A percentile compares a stretch with the other conserved stretches of the same genome.
phyloP scores from a whole-genome alignment of 2,113 vertebrate genomes.

The Bos javanicus region DNA sequence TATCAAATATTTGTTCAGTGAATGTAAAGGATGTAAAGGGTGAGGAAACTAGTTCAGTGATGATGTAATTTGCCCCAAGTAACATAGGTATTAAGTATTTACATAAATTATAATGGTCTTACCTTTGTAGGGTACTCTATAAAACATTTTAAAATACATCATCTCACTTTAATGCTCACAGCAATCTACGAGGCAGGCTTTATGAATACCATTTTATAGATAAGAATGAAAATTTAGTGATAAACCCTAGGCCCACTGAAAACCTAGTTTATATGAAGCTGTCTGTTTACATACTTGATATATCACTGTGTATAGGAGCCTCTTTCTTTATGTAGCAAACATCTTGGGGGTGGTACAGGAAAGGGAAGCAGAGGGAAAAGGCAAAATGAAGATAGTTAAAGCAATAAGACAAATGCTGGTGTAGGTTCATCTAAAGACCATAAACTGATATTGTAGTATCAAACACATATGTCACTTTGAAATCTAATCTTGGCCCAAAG shows the following conservation, averaged over 20 bases:
- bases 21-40: conserved; percentile 23
- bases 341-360: background rate
- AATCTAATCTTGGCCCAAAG: conserved; percentile 29
- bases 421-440: background rate
- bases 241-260: background rate
- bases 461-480: background rate
- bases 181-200: background rate
- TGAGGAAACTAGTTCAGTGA: conserved; percentile 32
- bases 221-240: conserved; percentile 27
- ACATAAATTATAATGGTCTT: conserved; percentile 30
- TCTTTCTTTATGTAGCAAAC: background rate
- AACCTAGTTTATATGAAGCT: background rate
- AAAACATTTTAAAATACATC: conserved; percentile 29
- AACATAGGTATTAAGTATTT: conserved; percentile 31
- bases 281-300: background rate
- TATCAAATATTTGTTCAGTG: background rate
- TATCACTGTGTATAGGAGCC: background rate
- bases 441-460: background rate
- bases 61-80: conserved; percentile 11
- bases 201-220: conserved; percentile 8
- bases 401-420: background rate
- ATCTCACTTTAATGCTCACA: conserved; percentile 12
- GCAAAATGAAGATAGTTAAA: background rate
- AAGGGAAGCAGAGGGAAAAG: background rate
- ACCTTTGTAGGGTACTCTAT: background rate